Evolutionary conservation across 2,888 invertebrate species (phyloP).

Genomic region (Drosophila helvetica): DNA sequence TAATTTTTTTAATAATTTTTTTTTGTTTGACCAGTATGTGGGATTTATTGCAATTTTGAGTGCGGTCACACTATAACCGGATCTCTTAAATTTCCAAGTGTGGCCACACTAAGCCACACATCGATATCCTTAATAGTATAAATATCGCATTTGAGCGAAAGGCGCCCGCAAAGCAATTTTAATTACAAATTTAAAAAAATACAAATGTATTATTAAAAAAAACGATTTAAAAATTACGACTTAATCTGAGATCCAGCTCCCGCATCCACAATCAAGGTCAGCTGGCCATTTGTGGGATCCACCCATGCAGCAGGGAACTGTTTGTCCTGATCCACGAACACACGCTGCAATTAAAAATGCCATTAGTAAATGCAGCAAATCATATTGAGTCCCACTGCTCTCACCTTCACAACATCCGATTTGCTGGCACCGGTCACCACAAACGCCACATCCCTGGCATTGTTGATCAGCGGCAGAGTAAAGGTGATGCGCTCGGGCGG

Average conservation of each 20-base stretch:
- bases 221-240: background rate
- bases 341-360: conserved; percentile 85
- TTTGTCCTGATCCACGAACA: conserved; percentile 89
- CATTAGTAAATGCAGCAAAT: background rate
- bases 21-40: conserved; percentile 14
- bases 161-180: background rate
- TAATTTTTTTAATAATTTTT: conserved; percentile 4
- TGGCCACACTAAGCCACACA: conserved; percentile 16
- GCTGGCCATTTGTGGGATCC: conserved; percentile 49
- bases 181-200: background rate
- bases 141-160: background rate
- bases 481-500: conserved; percentile 95
- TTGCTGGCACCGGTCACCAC: conserved; percentile 93
- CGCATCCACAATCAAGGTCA: conserved; percentile 52
- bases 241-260: conserved; percentile 43
- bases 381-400: background rate
- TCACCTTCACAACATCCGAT: conserved; percentile 94
- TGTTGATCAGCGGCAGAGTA: conserved; percentile 95
- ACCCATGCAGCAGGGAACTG: conserved; percentile 91
- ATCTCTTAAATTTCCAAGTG: background rate
- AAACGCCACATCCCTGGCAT: conserved; percentile 92
- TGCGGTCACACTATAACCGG: conserved; percentile 19
- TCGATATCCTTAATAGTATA: conserved; percentile 6
- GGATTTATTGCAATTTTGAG: conserved; percentile 17
- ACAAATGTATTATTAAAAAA: conserved; percentile 16